Evolutionary conservation across 2,113 vertebrate genomes (phyloP).

Genomic region (Typhlomys cinereus): DNA sequence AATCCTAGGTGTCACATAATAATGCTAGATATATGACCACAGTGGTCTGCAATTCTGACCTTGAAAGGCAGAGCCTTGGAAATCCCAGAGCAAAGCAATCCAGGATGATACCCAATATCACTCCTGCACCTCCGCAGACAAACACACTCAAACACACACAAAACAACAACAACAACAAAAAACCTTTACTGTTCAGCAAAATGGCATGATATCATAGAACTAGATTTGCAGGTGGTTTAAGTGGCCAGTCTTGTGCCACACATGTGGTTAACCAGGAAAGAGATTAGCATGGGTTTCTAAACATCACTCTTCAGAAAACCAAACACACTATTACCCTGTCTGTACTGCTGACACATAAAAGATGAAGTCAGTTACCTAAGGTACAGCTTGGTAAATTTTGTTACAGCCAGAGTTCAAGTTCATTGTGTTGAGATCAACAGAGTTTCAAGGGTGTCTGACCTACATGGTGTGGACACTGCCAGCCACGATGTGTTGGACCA

Average conservation of each 20-base stretch:
- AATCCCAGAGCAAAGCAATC: no score
- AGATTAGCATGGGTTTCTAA: slow-evolving; percentile 47
- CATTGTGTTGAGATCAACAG: background rate
- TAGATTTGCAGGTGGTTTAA: slow-evolving; percentile 50
- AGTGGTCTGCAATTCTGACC: no score
- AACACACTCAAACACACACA: no score
- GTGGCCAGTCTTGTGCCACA: background rate
- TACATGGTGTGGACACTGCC: background rate
- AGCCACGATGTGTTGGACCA: background rate
- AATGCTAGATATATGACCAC: no score
- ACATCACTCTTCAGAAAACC: slow-evolving; percentile 35
- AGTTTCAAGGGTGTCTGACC: background rate
- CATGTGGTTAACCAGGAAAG: slow-evolving; percentile 21
- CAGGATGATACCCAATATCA: no score
- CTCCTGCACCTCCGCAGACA: no score
- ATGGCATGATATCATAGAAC: slow-evolving; percentile 43
- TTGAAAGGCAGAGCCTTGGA: no score
- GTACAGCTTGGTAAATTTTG: background rate
- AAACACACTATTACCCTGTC: background rate
- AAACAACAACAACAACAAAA: no score
- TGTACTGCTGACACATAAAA: slow-evolving; percentile 7
- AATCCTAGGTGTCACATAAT: no score
- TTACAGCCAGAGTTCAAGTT: slow-evolving; percentile 2
- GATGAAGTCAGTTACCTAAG: background rate
- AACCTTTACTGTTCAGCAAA: no score